A percentile compares a stretch with the other conserved stretches of the same genome.
phyloP scores from a whole-genome alignment of 1,140 invertebrate genomes.

The Tenebrio molitor region DNA sequence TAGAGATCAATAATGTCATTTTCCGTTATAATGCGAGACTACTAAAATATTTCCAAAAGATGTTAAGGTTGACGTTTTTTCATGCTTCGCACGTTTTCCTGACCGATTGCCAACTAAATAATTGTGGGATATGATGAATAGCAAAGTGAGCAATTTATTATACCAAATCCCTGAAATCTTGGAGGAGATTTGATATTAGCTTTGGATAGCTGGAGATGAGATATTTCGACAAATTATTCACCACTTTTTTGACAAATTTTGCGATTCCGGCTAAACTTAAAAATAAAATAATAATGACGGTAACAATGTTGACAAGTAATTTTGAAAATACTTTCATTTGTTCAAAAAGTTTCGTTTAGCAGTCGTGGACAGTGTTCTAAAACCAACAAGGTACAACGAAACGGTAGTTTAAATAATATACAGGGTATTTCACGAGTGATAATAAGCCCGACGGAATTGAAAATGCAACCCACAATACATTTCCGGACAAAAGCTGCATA shows the following conservation, averaged over 20 bases:
- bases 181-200: slow-evolving; percentile 27
- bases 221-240: slow-evolving; percentile 21
- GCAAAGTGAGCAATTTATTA: slow-evolving; percentile 36
- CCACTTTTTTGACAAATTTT: slow-evolving; percentile 14
- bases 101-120: slow-evolving; percentile 37
- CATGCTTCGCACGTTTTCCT: slow-evolving; percentile 24
- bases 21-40: background rate
- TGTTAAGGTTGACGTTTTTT: slow-evolving; percentile 1
- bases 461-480: too few relatives aligned
- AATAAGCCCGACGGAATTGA: too few relatives aligned
- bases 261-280: too few relatives aligned
- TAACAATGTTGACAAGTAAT: too few relatives aligned
- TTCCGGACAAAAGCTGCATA: too few relatives aligned
- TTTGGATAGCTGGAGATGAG: slow-evolving; percentile 20
- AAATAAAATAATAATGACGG: too few relatives aligned
- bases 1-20: slow-evolving; percentile 25
- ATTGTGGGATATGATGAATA: slow-evolving; percentile 38
- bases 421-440: too few relatives aligned
- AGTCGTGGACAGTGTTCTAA: too few relatives aligned
- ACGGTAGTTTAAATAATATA: too few relatives aligned
- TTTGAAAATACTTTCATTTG: too few relatives aligned
- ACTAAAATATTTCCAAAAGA: slow-evolving; percentile 23
- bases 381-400: too few relatives aligned
- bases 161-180: slow-evolving; percentile 33
- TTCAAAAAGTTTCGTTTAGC: too few relatives aligned